Evolutionary conservation across 2,888 invertebrate species (phyloP).

Genomic region (Agrotis segetum): DNA sequence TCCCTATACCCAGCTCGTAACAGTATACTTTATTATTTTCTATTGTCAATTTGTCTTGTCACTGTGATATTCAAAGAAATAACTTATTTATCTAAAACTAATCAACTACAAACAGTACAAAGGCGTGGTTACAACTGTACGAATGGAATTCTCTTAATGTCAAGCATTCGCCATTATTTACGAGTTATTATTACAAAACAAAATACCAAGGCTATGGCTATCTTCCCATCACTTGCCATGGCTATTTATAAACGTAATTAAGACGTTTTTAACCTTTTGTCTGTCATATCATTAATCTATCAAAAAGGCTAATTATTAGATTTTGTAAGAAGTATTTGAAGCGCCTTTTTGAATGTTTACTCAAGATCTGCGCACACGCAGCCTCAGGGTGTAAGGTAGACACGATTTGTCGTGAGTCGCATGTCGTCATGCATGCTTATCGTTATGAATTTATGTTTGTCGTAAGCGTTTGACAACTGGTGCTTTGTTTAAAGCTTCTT

Average conservation of each 20-base stretch:
- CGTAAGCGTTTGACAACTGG: conserved; percentile 29
- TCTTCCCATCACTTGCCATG: conserved; percentile 28
- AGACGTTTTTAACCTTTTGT: conserved; percentile 37
- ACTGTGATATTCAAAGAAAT: conserved; percentile 31
- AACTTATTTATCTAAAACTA: conserved; percentile 42
- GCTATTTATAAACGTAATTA: conserved; percentile 49
- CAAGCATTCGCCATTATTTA: conserved; percentile 47
- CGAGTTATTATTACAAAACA: conserved; percentile 40
- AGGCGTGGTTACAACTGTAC: conserved; percentile 46
- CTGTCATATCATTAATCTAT: conserved; percentile 45
- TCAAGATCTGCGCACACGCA: conserved; percentile 7
- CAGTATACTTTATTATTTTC: neutral
- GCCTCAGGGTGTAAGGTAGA: conserved; percentile 37
- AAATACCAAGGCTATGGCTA: conserved; percentile 47
- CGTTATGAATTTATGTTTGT: conserved; percentile 49
- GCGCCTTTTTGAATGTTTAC: conserved; percentile 38
- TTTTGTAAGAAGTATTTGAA: conserved; percentile 43
- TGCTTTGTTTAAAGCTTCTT: conserved; percentile 29
- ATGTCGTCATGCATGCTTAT: conserved; percentile 48
- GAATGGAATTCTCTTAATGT: conserved; percentile 41
- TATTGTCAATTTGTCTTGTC: neutral
- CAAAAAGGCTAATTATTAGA: conserved; percentile 41
- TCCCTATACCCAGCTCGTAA: too few species aligned
- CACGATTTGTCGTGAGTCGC: conserved; percentile 53
- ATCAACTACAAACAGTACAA: conserved; percentile 40